Evolutionary conservation across 2,113 vertebrate species (phyloP).

Genomic region (Taxidea taxus): DNA sequence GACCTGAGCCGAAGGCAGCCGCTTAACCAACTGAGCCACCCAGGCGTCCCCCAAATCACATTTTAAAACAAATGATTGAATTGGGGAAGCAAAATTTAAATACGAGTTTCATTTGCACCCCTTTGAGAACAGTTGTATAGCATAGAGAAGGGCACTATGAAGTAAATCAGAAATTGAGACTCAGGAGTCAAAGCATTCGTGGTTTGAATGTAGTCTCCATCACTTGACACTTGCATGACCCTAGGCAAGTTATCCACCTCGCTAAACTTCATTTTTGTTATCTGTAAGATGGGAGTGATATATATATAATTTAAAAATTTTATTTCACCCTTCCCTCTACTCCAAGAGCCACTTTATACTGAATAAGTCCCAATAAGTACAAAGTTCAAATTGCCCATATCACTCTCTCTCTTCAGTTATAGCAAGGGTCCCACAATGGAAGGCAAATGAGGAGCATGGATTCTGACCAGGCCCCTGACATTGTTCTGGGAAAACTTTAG

Average conservation of each 20-base stretch:
- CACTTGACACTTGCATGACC: neutral
- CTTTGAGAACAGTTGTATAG: neutral
- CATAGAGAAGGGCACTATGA: rapidly evolving
- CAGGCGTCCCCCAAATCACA: neutral
- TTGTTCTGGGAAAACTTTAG: neutral
- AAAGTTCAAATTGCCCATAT: neutral
- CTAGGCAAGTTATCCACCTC: neutral
- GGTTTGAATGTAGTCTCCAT: neutral
- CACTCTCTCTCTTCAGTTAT: neutral
- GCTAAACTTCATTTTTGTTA: neutral
- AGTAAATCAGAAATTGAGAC: neutral
- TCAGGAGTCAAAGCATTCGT: neutral
- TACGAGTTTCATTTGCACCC: neutral
- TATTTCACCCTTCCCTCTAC: neutral
- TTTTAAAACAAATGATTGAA: neutral
- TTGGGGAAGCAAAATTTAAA: neutral
- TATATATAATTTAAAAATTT: neutral
- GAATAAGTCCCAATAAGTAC: neutral
- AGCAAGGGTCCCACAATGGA: neutral
- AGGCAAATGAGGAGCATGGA: neutral
- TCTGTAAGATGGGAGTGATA: neutral
- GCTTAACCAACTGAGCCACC: too few species aligned
- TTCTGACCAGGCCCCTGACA: neutral
- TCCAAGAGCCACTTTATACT: neutral
- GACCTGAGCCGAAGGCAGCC: too few species aligned